Evolutionary conservation across 2,888 invertebrate species (phyloP), one percentile per base, ranked within the genome.

Genomic region (Amaurobius ferox): DNA sequence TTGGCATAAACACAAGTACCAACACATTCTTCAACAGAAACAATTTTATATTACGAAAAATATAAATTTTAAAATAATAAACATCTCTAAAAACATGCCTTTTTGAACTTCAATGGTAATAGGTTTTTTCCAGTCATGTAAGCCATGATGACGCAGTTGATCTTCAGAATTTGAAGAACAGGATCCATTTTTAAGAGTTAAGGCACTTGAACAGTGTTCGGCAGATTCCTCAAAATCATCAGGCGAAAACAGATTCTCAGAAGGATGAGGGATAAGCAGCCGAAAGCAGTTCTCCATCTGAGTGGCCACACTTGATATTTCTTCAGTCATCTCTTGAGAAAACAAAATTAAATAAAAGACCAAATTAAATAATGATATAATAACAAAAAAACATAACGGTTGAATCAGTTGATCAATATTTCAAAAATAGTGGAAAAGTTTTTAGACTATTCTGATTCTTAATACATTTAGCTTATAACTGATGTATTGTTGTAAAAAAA

Each of bases 231-330:
- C 44, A 78, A 85, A 85, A 40, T 85, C 83, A 26, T 70, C 39
- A 62, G 71, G 73, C 9, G 73, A 64, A 68, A 68, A 83, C 2
- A 68, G 61, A 11, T 81, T 70, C 77, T 86, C 66, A 13, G 64
- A 29, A 26, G 80, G 32, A 44, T 78, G 89, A 16, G 92, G 92
- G 11, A 92, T 78, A 1, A 93, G 89, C 9, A 93, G 89, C 30
- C 90, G 89, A 71, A 92, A 90, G 85, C 92, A 91, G 87, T 90
- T 91, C 62, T 91, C 91, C 64, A 91, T 90, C 88, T 92, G 91
- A 9, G 88, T 90, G 11, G 91, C 76, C 76, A 90, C 90, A 55
- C 29, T 91, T 90, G 90, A 88, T 30, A 89, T 88, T 88, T 88
- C 85, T n/a, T 64, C 44, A 26, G 61, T 40, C 19, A 73, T 19